Conservation (phyloP, 1,140 invertebrate species). For the Bilobella aurantiaca region DNA sequence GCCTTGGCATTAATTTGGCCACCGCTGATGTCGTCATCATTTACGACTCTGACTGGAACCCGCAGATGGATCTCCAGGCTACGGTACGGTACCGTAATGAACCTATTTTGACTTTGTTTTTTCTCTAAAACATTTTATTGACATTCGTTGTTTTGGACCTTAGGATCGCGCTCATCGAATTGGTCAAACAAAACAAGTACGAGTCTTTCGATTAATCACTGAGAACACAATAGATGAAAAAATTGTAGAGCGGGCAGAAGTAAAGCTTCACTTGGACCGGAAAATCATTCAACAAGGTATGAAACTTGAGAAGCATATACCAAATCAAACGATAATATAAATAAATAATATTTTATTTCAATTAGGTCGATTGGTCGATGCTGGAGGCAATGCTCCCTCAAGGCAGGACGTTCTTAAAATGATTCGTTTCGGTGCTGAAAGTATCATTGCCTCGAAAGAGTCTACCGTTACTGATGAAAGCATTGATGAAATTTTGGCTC, state of each 20-base stretch:
- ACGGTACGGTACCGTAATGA: too few species aligned
- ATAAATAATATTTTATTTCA: too few species aligned
- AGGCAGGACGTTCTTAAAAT: conserved; percentile 22
- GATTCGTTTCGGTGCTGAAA: conserved; percentile 24
- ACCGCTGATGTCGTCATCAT: conserved; percentile 67
- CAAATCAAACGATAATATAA: background rate
- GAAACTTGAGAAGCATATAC: background rate
- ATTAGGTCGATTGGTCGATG: conserved; percentile 20
- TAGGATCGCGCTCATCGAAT: conserved; percentile 68
- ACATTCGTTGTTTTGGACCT: too few species aligned
- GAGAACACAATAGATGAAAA: conserved; percentile 59
- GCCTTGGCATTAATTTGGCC: conserved; percentile 62
- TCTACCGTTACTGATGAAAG: conserved; percentile 23
- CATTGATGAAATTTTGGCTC: conserved; percentile 23
- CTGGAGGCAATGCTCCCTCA: background rate
- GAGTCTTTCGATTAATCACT: conserved; percentile 56
- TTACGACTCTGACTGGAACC: conserved; percentile 59
- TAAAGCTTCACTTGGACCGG: conserved; percentile 61
- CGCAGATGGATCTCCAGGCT: conserved; percentile 14
- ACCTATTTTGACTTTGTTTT: too few species aligned
- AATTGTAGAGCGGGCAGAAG: conserved; percentile 52
- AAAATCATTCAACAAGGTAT: conserved; percentile 53
- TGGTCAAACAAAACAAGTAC: conserved; percentile 61
- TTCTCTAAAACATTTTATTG: too few species aligned
- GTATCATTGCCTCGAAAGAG: conserved; percentile 13